These are phyloP conservation scores for Nasonovia ribisnigri DNA, from an alignment of 2,888 invertebrate genomes.

Conservation along the genomic window DNA sequence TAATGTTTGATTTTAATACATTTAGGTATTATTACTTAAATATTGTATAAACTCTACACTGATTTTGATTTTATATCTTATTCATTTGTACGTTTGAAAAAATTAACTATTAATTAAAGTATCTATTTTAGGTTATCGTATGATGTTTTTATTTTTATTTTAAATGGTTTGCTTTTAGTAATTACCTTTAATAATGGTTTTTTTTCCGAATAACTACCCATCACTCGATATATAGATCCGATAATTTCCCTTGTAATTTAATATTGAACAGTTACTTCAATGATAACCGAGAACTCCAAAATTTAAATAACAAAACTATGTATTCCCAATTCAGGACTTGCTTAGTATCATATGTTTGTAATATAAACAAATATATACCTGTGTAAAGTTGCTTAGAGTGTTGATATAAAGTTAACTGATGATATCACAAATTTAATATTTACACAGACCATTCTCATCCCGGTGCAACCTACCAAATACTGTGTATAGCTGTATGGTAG, in stretches of 20 bases:
- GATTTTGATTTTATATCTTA: neutral
- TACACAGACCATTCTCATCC: neutral
- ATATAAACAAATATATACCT: neutral
- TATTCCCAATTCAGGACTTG: neutral
- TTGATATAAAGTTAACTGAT: neutral
- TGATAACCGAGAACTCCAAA: neutral
- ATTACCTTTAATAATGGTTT: neutral
- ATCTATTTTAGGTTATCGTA: neutral
- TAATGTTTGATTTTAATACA: neutral
- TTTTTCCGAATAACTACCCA: neutral
- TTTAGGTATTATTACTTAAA: neutral
- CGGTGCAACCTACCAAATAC: neutral
- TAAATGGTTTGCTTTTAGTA: neutral
- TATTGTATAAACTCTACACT: neutral
- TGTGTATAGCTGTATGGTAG: neutral
- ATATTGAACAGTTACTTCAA: neutral
- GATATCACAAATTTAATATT: slow-evolving; percentile 2
- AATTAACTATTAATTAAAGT: neutral
- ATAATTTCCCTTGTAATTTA: neutral
- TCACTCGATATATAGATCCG: neutral
- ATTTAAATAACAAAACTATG: neutral
- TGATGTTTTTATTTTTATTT: neutral
- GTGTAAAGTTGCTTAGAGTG: neutral
- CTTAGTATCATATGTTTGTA: neutral
- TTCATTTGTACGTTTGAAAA: neutral